Percentiles rank a stretch among this genome's conserved stretches.
Conservation (phyloP, 1,140 invertebrate genomes). For the Conus ventricosus region DNA sequence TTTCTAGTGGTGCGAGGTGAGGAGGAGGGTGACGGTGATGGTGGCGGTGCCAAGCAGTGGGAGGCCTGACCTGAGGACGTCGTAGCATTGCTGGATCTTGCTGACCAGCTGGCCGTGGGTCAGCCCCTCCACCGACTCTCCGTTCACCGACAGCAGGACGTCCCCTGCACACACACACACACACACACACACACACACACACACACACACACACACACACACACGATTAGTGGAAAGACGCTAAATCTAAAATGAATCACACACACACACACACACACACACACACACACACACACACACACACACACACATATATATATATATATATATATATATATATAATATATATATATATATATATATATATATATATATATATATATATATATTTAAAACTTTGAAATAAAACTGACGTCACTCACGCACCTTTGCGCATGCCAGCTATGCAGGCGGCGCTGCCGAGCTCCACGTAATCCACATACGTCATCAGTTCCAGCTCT, state of each 20-base stretch:
- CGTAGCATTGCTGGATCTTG: conserved; percentile 92
- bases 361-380: too few species aligned
- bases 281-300: neutral
- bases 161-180: conserved; percentile 79
- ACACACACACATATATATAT: neutral
- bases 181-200: conserved; percentile 6
- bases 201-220: neutral
- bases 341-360: neutral
- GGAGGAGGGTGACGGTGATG: too few species aligned
- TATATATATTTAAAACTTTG: too few species aligned
- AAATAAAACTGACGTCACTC: neutral
- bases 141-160: conserved; percentile 95
- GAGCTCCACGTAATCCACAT: conserved; percentile 94
- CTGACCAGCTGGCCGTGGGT: conserved; percentile 93
- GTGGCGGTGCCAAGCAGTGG: neutral
- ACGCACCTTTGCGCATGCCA: conserved; percentile 90
- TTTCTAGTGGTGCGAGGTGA: too few species aligned
- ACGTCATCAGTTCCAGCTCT: conserved; percentile 94
- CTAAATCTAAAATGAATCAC: too few species aligned
- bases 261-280: neutral
- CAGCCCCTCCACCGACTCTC: conserved; percentile 89
- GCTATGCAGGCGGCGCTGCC: conserved; percentile 91
- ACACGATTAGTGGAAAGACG: too few species aligned
- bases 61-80: conserved; percentile 82
- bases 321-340: neutral